A percentile compares a stretch with the other conserved stretches of the same genome.
Conservation (phyloP, 2,113 vertebrate genomes). For the Calyptomena viridis region DNA sequence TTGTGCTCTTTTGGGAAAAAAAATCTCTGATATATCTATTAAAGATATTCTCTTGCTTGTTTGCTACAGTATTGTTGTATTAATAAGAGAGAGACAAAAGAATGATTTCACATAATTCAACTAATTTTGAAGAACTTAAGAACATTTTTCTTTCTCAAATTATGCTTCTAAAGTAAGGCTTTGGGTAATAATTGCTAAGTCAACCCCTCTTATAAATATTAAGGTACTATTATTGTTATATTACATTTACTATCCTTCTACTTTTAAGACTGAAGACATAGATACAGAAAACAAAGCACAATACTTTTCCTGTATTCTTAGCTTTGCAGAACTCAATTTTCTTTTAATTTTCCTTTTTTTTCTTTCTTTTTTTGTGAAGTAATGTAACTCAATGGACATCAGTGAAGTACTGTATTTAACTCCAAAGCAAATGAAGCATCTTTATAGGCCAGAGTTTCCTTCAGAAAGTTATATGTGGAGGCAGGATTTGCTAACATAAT, state of each 20-base stretch:
- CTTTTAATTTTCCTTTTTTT: background rate
- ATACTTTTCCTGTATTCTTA: background rate
- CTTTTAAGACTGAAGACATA: background rate
- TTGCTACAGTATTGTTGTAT: background rate
- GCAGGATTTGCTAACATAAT: constrained; percentile 19
- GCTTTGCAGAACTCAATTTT: background rate
- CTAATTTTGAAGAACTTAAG: background rate
- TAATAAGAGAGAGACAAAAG: background rate
- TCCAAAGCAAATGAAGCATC: background rate
- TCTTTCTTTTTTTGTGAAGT: background rate
- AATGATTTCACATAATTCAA: background rate
- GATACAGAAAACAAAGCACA: background rate
- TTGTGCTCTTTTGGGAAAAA: background rate
- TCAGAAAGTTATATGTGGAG: background rate
- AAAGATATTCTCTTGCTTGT: background rate
- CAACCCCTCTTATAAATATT: background rate
- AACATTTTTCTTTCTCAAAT: background rate
- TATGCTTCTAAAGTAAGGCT: background rate
- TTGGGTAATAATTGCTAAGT: background rate
- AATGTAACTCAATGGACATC: background rate
- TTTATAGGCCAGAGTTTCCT: background rate
- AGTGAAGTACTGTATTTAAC: background rate
- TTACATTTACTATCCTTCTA: background rate
- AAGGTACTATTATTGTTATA: background rate
- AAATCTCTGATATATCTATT: background rate